Percentiles rank a stretch among this genome's conserved stretches.
These are phyloP conservation scores for Drosophila multiciliata DNA, from an alignment of 2,888 invertebrate species.

Conservation along the genomic window DNA sequence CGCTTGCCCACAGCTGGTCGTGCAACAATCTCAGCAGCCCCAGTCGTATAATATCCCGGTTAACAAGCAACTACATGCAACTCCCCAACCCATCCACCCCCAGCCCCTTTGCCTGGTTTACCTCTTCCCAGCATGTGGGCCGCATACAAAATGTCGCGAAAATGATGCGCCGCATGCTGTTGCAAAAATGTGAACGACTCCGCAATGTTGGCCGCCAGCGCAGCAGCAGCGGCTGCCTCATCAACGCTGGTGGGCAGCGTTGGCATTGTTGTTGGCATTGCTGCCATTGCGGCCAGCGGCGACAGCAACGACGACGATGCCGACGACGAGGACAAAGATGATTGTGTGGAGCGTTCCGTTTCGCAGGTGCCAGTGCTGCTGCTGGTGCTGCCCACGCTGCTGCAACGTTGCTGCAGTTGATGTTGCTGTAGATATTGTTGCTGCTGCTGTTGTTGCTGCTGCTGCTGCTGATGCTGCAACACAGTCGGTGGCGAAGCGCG, in stretches of 20 bases:
- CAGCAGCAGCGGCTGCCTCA: slow-evolving; percentile 75
- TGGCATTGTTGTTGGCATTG: slow-evolving; percentile 76
- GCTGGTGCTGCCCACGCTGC: slow-evolving; percentile 83
- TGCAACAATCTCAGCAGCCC: slow-evolving; percentile 48
- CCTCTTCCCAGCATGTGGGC: slow-evolving; percentile 88
- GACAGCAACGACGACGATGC: slow-evolving; percentile 73
- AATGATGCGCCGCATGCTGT: slow-evolving; percentile 85
- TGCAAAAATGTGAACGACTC: slow-evolving; percentile 85
- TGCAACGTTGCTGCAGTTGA: slow-evolving; percentile 79
- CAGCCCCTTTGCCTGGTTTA: slow-evolving; percentile 75
- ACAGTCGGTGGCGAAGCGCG: slow-evolving; percentile 65
- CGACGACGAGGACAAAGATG: slow-evolving; percentile 60
- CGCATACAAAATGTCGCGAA: slow-evolving; percentile 88
- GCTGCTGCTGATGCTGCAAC: slow-evolving; percentile 52
- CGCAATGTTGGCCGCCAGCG: slow-evolving; percentile 84
- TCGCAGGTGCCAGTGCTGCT: slow-evolving; percentile 82
- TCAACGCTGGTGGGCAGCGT: slow-evolving; percentile 39
- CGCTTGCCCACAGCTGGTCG: slow-evolving; percentile 67
- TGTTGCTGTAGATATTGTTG: slow-evolving; percentile 62
- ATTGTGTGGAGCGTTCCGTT: slow-evolving; percentile 78
- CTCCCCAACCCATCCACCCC: background rate
- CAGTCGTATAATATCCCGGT: slow-evolving; percentile 42
- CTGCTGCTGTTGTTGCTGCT: slow-evolving; percentile 70
- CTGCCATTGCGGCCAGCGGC: slow-evolving; percentile 72
- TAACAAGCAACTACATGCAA: background rate